Evolutionary conservation across 2,888 invertebrate genomes (phyloP), one percentile per base, ranked within the genome.

Genomic region (Chloroclystis v-ata): DNA sequence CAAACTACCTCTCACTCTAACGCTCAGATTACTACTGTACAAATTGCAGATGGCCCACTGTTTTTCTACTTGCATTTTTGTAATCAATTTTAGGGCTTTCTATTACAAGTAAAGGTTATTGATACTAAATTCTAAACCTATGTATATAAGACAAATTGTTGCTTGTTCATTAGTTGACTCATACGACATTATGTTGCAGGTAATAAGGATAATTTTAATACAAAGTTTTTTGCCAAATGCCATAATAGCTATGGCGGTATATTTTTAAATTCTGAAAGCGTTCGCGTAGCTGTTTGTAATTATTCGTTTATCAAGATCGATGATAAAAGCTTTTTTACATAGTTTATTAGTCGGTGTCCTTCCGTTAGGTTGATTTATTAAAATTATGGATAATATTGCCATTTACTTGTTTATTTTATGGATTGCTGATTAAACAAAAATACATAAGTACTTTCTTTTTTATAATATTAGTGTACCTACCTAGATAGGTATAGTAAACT

Each of bases 11-110:
- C 80, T 70, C 78, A 49, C 60, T 85, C 69, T 47, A 57, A 39
- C 80, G 41, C 64, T 67, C 70, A 71, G 76, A 77, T 75, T 73
- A 73, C 64, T 66, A 71, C 68, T 65, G 70, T 65, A 78, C 72
- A 82, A 81, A 84, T 82, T 82, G 79, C 77, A 72, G 69, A 81
- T 79, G 75, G 80, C 72, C 80, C 78, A 76, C 72, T 61, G 75
- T 81, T 85, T 81, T 84, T 78, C 80, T 80, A 81, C 78, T 65
- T 75, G 69, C 60, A 66, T 71, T 71, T 75, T 67, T 61, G 69
- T 67, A 65, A 61, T 63, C 49, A 65, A 63, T 75, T 78, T 76
- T 72, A 72, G 72, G 71, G 64, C 63, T 71, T 68, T 73, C 69
- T 76, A 76, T 67, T 62, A 56, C 47, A 47, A 28, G 26, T 0